Base-by-base conservation (phyloP, 2,888 invertebrate species). In the Trisateles emortualis region DNA sequence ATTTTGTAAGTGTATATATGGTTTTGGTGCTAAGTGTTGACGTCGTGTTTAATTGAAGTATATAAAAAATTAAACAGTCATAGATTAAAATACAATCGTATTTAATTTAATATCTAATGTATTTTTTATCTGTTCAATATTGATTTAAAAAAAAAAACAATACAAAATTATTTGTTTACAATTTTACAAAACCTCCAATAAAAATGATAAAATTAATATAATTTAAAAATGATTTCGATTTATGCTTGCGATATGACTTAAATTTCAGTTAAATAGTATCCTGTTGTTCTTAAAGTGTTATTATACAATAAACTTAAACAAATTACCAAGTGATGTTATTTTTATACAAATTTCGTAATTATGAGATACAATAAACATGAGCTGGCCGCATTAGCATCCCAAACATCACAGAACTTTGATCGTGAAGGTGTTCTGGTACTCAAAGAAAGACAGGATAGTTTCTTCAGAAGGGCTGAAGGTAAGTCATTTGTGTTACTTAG, bases 281-380 rank as follows among this genome's bases (percentile, higher is more conserved):
- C 13, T 33, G 6, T 35, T 22, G 26, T 10, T 30, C 11, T 30
- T 14, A 22, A 16, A 17, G 11, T 33, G 8, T 30, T 16, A 16
- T 33, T 19, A 11, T 8, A 26, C 38, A 44, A 39, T 17, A 29
- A 29, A 16, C 19, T 47, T 22, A 26, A 8, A 16, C 10, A 38
- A 38, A 49, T 40, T 33, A 29, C 9, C 17, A 47, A 40, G 64
- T 26, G 49, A 74, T 66, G 66, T 55, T 61, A 71, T 61, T 63
- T 51, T 59, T 58, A 17, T 64, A 64, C 8, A 54, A 57, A 64
- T 52, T 46, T 45, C 26, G 24, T 68, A 72, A 86, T 73, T 70
- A 98, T 98, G 98, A 95, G 98, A 87, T 98, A 96, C 88, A 98
- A 98, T 88, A 97, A 96, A 86, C 96, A 96, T 84, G 98, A 98